A percentile compares a stretch with the other conserved stretches of the same genome.
Evolutionary conservation across 2,888 invertebrate species (phyloP).

Genomic region (Acleris laterana): DNA sequence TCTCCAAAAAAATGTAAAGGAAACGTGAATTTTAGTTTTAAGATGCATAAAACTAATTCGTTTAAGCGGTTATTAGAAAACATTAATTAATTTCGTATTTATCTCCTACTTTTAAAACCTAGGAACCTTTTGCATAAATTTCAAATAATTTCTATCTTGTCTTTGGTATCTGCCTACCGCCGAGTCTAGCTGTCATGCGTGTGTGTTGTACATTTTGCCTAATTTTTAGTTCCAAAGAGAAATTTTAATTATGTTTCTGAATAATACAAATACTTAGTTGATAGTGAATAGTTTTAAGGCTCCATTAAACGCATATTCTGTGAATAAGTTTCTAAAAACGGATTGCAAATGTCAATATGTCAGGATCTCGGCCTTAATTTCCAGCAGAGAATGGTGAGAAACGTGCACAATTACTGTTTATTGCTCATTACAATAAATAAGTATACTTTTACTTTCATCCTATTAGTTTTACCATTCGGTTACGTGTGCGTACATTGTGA

Average conservation of each 20-base stretch:
- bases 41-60: too few relatives aligned
- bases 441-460: conserved; percentile 11
- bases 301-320: conserved; percentile 58
- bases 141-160: conserved; percentile 18
- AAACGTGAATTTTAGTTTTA: too few relatives aligned
- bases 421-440: conserved; percentile 43
- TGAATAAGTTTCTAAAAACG: conserved; percentile 68
- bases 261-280: conserved; percentile 53
- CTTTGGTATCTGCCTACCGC: conserved; percentile 42
- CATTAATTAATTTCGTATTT: too few relatives aligned
- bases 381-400: conserved; percentile 83
- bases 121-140: not conserved
- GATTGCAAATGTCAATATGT: conserved; percentile 85
- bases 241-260: conserved; percentile 65
- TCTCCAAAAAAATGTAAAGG: too few relatives aligned
- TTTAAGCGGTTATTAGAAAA: too few relatives aligned
- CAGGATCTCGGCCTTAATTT: conserved; percentile 85
- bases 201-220: conserved; percentile 67
- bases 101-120: too few relatives aligned
- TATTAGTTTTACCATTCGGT: conserved; percentile 1
- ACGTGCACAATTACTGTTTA: conserved; percentile 53
- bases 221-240: conserved; percentile 52
- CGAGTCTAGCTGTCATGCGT: conserved; percentile 51
- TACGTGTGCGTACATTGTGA: not conserved
- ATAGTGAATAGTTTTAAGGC: conserved; percentile 52